These are phyloP conservation scores for Amphiprion clarkii DNA, from an alignment of 2,797 vertebrate species.

Conservation along the genomic window DNA sequence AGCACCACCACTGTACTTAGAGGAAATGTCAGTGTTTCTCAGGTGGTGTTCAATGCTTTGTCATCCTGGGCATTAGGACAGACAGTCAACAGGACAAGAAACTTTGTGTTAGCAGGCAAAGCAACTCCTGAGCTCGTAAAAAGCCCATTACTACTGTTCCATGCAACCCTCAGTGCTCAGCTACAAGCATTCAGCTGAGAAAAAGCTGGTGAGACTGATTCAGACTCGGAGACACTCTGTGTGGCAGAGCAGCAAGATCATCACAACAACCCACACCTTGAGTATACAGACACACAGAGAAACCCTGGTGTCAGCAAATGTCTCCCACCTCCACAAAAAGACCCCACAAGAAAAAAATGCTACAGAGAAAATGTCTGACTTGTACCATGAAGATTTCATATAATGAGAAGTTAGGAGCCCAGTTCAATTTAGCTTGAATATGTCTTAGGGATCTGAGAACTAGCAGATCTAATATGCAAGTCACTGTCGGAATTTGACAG, in stretches of 20 bases:
- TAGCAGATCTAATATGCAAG: conserved; percentile 74
- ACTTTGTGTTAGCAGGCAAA: conserved; percentile 60
- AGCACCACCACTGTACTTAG: conserved; percentile 20
- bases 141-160: conserved; percentile 68
- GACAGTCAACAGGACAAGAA: conserved; percentile 52
- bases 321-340: conserved; percentile 55
- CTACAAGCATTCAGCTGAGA: conserved; percentile 58
- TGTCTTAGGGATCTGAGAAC: conserved; percentile 69
- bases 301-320: conserved; percentile 71
- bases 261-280: conserved; percentile 69
- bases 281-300: conserved; percentile 55
- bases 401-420: conserved; percentile 76
- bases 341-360: conserved; percentile 63
- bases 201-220: conserved; percentile 73
- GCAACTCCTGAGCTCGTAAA: conserved; percentile 75
- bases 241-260: conserved; percentile 64
- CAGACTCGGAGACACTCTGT: conserved; percentile 53
- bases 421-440: conserved; percentile 76
- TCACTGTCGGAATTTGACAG: conserved; percentile 73
- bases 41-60: conserved; percentile 46
- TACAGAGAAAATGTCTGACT: conserved; percentile 59
- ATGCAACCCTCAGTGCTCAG: conserved; percentile 48
- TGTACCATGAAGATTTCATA: conserved; percentile 64
- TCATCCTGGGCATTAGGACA: conserved; percentile 48
- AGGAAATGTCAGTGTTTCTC: conserved; percentile 50